Percentiles rank a stretch among this genome's conserved stretches.
These are phyloP conservation scores for Volucella inflata DNA, from an alignment of 2,888 invertebrate genomes.

Conservation along the genomic window DNA sequence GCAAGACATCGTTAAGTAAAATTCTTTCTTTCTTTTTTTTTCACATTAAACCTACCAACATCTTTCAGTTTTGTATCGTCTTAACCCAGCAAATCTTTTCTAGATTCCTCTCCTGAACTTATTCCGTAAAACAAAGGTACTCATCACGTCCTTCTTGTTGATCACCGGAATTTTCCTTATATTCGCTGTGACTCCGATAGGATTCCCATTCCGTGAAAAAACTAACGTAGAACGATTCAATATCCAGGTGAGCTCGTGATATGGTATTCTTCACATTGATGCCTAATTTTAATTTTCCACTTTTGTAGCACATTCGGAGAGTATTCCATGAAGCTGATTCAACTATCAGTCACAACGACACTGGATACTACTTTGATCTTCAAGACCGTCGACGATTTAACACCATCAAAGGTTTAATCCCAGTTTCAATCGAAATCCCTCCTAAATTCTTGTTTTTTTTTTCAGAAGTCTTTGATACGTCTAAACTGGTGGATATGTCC, in stretches of 20 bases:
- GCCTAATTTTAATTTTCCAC: background rate
- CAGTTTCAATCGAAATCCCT: background rate
- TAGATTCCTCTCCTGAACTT: slow-evolving; percentile 81
- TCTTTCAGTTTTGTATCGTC: too few relatives aligned
- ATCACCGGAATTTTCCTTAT: slow-evolving; percentile 78
- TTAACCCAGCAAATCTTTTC: slow-evolving; percentile 1
- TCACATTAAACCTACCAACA: background rate
- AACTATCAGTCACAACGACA: slow-evolving; percentile 82
- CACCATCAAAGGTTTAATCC: slow-evolving; percentile 52
- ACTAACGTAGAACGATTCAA: slow-evolving; percentile 84
- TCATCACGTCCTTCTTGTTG: slow-evolving; percentile 77
- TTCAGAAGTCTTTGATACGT: slow-evolving; percentile 77
- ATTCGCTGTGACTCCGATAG: slow-evolving; percentile 84
- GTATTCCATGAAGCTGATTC: slow-evolving; percentile 83
- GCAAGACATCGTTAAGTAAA: background rate
- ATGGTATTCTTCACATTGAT: background rate
- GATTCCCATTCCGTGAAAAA: slow-evolving; percentile 86
- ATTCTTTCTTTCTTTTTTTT: background rate
- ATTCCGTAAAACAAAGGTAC: slow-evolving; percentile 79
- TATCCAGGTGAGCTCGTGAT: slow-evolving; percentile 83
- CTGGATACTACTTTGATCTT: slow-evolving; percentile 84
- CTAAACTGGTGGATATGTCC: slow-evolving; percentile 74
- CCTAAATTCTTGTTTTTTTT: background rate
- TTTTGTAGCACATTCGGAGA: slow-evolving; percentile 84
- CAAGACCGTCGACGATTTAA: slow-evolving; percentile 82